Percentiles rank a stretch among this genome's conserved stretches.
Conservation (phyloP, 2,113 vertebrate species). For the Triplophysa dalaica region DNA sequence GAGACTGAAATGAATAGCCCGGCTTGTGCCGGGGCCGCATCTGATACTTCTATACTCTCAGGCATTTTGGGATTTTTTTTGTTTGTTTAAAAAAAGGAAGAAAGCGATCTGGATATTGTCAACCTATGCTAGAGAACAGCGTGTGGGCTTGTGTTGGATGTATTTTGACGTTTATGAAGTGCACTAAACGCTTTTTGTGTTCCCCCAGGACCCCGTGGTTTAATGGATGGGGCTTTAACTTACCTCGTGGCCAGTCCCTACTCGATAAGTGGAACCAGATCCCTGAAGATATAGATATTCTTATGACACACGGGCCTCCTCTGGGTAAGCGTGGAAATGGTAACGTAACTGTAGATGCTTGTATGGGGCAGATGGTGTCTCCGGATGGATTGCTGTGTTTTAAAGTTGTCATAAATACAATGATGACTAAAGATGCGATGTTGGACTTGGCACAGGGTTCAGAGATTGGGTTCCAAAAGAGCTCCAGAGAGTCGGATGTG, state of each 20-base stretch:
- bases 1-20: slow-evolving; percentile 34
- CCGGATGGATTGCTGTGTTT: neutral
- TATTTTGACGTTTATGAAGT: slow-evolving; percentile 31
- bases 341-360: slow-evolving; percentile 1
- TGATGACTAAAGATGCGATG: slow-evolving; percentile 7
- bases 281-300: slow-evolving; percentile 87
- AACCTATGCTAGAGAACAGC: neutral
- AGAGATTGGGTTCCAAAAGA: slow-evolving; percentile 93
- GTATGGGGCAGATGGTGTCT: slow-evolving; percentile 21
- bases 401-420: neutral
- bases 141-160: slow-evolving; percentile 12
- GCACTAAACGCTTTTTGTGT: slow-evolving; percentile 53
- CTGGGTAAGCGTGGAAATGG: slow-evolving; percentile 75
- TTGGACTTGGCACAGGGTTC: slow-evolving; percentile 74
- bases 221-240: slow-evolving; percentile 93
- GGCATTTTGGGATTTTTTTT: slow-evolving; percentile 9
- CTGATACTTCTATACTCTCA: slow-evolving; percentile 27
- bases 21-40: slow-evolving; percentile 39
- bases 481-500: slow-evolving; percentile 86
- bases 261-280: slow-evolving; percentile 94
- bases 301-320: slow-evolving; percentile 91
- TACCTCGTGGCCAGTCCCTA: slow-evolving; percentile 89
- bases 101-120: neutral
- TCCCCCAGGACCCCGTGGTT: slow-evolving; percentile 88
- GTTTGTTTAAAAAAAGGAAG: neutral